A percentile compares a stretch with the other conserved stretches of the same genome.
phyloP scores from a whole-genome alignment of 1,140 invertebrate species.

The Sitodiplosis mosellana region DNA sequence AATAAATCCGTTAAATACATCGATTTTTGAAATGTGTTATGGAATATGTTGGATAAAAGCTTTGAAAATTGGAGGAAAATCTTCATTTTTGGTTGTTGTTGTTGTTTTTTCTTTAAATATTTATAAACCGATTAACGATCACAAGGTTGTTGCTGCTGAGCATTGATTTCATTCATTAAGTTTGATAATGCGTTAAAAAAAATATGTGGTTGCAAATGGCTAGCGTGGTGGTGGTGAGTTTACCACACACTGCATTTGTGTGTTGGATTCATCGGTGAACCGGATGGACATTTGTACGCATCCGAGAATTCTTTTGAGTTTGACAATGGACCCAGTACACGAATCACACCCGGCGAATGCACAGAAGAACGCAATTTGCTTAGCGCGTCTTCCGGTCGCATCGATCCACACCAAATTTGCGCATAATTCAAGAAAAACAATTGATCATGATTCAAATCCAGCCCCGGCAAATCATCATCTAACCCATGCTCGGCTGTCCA shows the following conservation, averaged over 20 bases:
- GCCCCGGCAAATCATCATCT: slow-evolving; percentile 53
- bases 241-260: slow-evolving; percentile 90
- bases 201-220: no score
- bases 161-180: no score
- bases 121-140: no score
- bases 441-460: slow-evolving; percentile 71
- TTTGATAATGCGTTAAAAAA: no score
- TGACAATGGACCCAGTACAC: slow-evolving; percentile 79
- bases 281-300: slow-evolving; percentile 59
- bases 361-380: slow-evolving; percentile 88
- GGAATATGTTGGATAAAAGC: no score
- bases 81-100: no score
- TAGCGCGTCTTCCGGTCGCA: slow-evolving; percentile 87
- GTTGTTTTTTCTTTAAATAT: no score
- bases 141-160: no score
- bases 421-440: slow-evolving; percentile 81
- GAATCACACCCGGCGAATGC: slow-evolving; percentile 83
- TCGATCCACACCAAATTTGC: slow-evolving; percentile 91
- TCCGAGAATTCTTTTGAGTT: slow-evolving; percentile 80
- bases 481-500: slow-evolving; percentile 53
- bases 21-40: no score
- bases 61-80: no score
- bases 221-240: slow-evolving; percentile 8
- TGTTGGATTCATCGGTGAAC: slow-evolving; percentile 75
- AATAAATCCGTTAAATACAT: no score